Evolutionary conservation across 2,797 vertebrate genomes (phyloP).

Genomic region (Pampus argenteus): DNA sequence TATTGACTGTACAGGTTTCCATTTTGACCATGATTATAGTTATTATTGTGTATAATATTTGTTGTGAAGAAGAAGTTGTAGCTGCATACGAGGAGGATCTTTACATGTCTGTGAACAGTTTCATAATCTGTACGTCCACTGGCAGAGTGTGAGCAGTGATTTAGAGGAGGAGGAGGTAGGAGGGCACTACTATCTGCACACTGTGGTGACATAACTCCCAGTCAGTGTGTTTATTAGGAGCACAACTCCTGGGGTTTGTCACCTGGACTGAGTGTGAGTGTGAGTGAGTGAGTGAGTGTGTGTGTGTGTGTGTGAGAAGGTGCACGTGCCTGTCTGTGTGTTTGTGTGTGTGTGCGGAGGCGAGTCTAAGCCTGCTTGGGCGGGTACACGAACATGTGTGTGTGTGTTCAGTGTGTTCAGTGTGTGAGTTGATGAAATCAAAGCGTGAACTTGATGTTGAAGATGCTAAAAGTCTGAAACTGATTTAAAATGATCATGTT

Average conservation of each 20-base stretch:
- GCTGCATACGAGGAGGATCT: neutral
- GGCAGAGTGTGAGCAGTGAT: neutral
- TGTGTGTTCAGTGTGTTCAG: neutral
- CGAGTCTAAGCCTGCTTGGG: conserved; percentile 35
- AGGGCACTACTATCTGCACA: conserved; percentile 19
- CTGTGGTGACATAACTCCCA: conserved; percentile 64
- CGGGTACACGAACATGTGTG: conserved; percentile 7
- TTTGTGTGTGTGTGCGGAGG: conserved; percentile 32
- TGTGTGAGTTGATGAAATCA: neutral
- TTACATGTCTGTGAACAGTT: neutral
- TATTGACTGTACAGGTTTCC: too few relatives aligned
- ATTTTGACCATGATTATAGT: too few relatives aligned
- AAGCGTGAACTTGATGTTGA: conserved; percentile 21
- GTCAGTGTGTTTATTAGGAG: conserved; percentile 62
- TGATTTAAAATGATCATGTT: neutral
- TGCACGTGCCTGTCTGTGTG: conserved; percentile 36
- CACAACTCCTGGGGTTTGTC: conserved; percentile 66
- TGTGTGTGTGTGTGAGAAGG: conserved; percentile 17
- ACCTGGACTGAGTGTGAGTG: conserved; percentile 48
- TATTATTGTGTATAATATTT: too few relatives aligned
- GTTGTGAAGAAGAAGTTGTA: too few relatives aligned
- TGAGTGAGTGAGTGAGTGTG: conserved; percentile 2
- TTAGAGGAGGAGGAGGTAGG: conserved; percentile 9
- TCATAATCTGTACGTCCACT: too few relatives aligned
- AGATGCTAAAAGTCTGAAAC: neutral